phyloP scores from a whole-genome alignment of 2,888 invertebrate genomes.

The Pachymerium ferrugineum region DNA sequence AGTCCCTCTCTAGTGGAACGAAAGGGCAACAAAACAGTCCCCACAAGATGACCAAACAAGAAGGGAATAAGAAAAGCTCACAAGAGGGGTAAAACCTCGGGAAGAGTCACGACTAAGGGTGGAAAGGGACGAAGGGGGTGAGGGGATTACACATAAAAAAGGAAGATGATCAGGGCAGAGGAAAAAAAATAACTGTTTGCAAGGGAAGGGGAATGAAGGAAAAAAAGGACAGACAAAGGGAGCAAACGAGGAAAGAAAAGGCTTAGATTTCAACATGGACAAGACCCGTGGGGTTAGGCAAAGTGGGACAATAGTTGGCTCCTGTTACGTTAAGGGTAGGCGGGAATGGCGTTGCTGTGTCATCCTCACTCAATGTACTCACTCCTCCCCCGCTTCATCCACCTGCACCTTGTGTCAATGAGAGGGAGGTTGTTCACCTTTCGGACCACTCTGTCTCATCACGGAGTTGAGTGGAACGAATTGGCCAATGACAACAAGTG shows the following conservation, averaged over 20 bases:
- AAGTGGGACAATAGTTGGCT: not conserved
- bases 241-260: constrained; percentile 25
- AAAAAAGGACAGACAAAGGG: constrained; percentile 2
- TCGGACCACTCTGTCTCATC: not conserved
- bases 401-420: constrained; percentile 4
- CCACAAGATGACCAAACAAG: constrained; percentile 24
- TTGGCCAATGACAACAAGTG: not conserved
- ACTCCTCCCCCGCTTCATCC: constrained; percentile 18
- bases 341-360: not conserved
- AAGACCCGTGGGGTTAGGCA: not conserved
- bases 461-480: constrained; percentile 5
- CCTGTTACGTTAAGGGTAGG: constrained; percentile 1
- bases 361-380: not conserved
- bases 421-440: constrained; percentile 20
- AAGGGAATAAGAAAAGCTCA: not conserved
- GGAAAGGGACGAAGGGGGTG: not conserved
- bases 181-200: constrained; percentile 24
- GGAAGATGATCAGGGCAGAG: constrained; percentile 13
- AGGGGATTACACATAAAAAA: constrained; percentile 10
- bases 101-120: constrained; percentile 6
- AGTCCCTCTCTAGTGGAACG: not conserved
- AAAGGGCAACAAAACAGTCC: constrained; percentile 24
- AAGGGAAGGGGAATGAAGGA: not conserved
- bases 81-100: not conserved
- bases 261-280: constrained; percentile 24